These are phyloP conservation scores for Pica pica DNA, from an alignment of 2,113 vertebrate genomes.

Conservation along the genomic window DNA sequence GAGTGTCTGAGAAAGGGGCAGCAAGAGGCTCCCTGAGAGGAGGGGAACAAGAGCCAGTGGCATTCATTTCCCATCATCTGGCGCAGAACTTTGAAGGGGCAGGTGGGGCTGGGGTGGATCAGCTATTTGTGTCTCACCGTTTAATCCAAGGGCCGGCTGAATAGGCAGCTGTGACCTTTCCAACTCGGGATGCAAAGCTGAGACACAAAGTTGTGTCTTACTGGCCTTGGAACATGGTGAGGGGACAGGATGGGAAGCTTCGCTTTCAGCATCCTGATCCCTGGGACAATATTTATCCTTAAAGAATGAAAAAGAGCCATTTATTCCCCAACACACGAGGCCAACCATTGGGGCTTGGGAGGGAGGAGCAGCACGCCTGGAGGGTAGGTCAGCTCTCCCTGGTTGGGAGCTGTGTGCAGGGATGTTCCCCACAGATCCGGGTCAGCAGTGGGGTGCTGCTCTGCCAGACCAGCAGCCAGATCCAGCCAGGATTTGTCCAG, in stretches of 20 bases:
- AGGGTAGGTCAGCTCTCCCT: not conserved
- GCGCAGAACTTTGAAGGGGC: not conserved
- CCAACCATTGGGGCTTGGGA: fast-evolving
- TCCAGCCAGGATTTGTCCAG: not conserved
- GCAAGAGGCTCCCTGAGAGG: not conserved
- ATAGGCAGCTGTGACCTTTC: not conserved
- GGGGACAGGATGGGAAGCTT: not conserved
- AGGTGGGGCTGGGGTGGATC: not conserved
- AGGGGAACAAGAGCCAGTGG: not conserved
- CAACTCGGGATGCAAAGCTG: not conserved
- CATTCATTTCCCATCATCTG: not conserved
- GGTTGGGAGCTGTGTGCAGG: fast-evolving
- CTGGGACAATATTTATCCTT: not conserved
- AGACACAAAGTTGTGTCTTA: not conserved
- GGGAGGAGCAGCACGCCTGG: not conserved
- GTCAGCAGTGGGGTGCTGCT: not conserved
- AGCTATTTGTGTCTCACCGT: not conserved
- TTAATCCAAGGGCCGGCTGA: not conserved
- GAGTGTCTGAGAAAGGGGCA: not conserved
- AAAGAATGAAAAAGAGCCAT: not conserved
- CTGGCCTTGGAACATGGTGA: fast-evolving
- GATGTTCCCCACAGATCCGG: not conserved
- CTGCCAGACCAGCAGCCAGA: not conserved
- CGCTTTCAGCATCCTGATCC: not conserved
- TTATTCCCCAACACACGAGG: not conserved